phyloP scores from a whole-genome alignment of 1,140 invertebrate species.

The Antheraea mylitta region DNA sequence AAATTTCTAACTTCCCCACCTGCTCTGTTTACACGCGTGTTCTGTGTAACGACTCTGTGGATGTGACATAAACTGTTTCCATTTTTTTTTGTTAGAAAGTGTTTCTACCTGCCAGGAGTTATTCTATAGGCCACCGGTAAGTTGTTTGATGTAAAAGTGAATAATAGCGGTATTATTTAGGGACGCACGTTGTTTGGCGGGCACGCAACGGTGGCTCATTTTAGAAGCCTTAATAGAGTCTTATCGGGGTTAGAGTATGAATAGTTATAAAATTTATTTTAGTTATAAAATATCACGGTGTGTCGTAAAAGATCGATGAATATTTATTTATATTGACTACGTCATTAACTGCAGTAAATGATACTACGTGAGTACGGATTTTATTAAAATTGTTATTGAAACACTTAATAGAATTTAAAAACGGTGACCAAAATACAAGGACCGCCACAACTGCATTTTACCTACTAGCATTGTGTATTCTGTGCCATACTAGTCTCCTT shows the following conservation, averaged over 20 bases:
- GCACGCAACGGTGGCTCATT: background rate
- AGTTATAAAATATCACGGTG: too few relatives aligned
- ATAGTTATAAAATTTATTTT: too few relatives aligned
- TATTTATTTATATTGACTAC: too few relatives aligned
- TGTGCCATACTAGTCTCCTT: background rate
- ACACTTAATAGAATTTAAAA: too few relatives aligned
- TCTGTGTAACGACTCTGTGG: constrained; percentile 39
- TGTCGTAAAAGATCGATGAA: too few relatives aligned
- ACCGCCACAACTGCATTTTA: background rate
- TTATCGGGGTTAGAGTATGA: background rate
- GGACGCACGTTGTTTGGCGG: constrained; percentile 30
- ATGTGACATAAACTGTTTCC: constrained; percentile 19
- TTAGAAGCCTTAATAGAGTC: background rate
- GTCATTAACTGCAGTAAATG: too few relatives aligned
- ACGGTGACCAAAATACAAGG: too few relatives aligned
- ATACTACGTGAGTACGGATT: too few relatives aligned
- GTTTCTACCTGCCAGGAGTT: constrained; percentile 39
- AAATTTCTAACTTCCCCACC: background rate
- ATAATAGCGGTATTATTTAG: constrained; percentile 51
- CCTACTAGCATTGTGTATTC: too few relatives aligned
- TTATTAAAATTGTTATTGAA: too few relatives aligned
- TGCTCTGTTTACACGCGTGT: constrained; percentile 23
- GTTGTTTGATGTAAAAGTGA: constrained; percentile 37
- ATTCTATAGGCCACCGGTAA: constrained; percentile 48
- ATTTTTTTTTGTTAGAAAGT: constrained; percentile 51